Conservation (phyloP, 2,888 invertebrate species). For the Meghimatium bilineatum region DNA sequence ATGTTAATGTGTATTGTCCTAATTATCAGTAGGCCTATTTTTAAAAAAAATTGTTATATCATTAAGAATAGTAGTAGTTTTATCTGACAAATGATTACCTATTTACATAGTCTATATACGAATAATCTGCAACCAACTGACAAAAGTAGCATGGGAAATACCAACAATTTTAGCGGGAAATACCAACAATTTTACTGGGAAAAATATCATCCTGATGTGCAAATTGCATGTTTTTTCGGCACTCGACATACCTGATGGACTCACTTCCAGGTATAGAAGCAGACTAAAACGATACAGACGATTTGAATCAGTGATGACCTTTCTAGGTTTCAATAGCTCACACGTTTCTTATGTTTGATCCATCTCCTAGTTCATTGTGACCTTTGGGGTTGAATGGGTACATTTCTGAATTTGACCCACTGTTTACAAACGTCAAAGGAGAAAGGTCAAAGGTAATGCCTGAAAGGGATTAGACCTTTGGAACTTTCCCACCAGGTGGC, state of each 20-base stretch:
- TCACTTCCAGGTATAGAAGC: not conserved
- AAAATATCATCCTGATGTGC: too few species aligned
- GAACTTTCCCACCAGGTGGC: slow-evolving; percentile 1
- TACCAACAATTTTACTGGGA: too few species aligned
- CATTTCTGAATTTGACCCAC: not conserved
- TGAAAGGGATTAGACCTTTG: slow-evolving; percentile 10
- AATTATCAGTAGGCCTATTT: too few species aligned
- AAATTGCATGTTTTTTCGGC: not conserved
- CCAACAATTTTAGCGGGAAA: too few species aligned
- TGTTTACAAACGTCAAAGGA: slow-evolving; percentile 10
- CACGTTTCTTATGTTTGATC: slow-evolving; percentile 1
- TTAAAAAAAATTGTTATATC: too few species aligned
- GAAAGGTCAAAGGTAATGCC: slow-evolving; percentile 14
- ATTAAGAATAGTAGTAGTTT: too few species aligned
- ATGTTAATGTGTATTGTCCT: too few species aligned
- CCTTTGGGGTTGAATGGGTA: slow-evolving; percentile 14
- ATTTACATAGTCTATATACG: too few species aligned
- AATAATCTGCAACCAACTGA: too few species aligned
- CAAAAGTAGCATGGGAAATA: too few species aligned
- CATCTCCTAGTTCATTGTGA: not conserved
- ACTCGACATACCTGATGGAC: not conserved
- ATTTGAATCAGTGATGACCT: not conserved
- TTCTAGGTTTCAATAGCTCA: not conserved
- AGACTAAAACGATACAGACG: not conserved
- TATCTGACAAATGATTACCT: too few species aligned